These are phyloP conservation scores for Parnassius mnemosyne DNA, from an alignment of 2,888 invertebrate species.

Conservation along the genomic window DNA sequence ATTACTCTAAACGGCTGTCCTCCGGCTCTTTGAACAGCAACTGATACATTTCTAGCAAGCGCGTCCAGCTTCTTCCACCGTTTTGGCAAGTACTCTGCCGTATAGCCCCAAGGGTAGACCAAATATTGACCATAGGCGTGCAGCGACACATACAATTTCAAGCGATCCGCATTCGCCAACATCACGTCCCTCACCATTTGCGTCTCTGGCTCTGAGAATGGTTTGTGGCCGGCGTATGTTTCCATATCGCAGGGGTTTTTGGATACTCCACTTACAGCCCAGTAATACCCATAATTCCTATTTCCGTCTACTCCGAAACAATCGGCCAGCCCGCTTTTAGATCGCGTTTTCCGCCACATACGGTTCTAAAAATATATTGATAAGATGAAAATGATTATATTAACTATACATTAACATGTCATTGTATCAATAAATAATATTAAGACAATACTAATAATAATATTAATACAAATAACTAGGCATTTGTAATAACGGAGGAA, in stretches of 20 bases:
- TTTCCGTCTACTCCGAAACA: conserved; percentile 86
- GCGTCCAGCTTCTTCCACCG: conserved; percentile 68
- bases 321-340: conserved; percentile 40
- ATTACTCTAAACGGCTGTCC: conserved; percentile 68
- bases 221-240: conserved; percentile 79
- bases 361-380: conserved; percentile 68
- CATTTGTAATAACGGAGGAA: too few relatives aligned
- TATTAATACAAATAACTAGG: too few relatives aligned
- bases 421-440: too few relatives aligned
- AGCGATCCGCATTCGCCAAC: conserved; percentile 61
- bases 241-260: conserved; percentile 78
- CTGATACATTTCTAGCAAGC: conserved; percentile 61
- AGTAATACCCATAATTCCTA: conserved; percentile 85
- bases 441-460: too few relatives aligned
- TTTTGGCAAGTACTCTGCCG: conserved; percentile 66
- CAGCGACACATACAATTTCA: conserved; percentile 84
- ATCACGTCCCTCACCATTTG: conserved; percentile 77
- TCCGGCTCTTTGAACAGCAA: conserved; percentile 63
- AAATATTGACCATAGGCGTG: conserved; percentile 85
- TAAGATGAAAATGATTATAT: too few relatives aligned
- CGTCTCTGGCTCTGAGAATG: conserved; percentile 84
- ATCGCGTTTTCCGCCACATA: conserved; percentile 83
- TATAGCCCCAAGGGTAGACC: conserved; percentile 84
- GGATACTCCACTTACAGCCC: conserved; percentile 85
- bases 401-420: too few relatives aligned